phyloP scores from a whole-genome alignment of 2,797 vertebrate genomes.

The Anniella stebbinsi region DNA sequence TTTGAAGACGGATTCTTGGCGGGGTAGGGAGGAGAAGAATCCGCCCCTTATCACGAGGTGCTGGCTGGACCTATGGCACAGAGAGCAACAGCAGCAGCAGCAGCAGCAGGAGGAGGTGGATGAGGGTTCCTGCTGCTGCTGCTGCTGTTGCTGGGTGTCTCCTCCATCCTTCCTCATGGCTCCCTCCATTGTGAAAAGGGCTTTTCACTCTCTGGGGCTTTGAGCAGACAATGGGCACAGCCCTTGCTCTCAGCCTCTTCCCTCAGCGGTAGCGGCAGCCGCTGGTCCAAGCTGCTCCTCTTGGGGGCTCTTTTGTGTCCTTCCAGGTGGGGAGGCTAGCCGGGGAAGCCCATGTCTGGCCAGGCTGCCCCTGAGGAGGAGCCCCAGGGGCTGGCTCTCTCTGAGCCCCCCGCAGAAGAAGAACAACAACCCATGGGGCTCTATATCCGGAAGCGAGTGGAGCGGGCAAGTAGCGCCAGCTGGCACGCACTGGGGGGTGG shows the following conservation, averaged over 20 bases:
- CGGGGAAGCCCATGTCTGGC: neutral
- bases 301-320: neutral
- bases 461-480: conserved; percentile 42
- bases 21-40: no score
- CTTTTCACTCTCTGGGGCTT: neutral
- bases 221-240: neutral
- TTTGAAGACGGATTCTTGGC: neutral
- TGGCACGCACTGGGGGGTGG: neutral
- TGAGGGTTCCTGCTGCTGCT: neutral
- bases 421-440: neutral
- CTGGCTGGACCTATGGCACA: neutral
- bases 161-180: neutral
- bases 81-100: neutral
- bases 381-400: neutral
- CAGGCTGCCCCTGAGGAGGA: neutral
- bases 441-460: conserved; percentile 38
- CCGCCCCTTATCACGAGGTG: neutral
- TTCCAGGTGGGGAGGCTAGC: no score
- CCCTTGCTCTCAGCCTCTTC: neutral
- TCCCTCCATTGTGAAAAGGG: rapidly evolving
- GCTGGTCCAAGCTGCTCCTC: neutral
- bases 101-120: no score
- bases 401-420: neutral
- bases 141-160: neutral
- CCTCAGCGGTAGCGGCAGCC: neutral